phyloP scores from a whole-genome alignment of 2,113 vertebrate genomes.

The Prolemur simus region DNA sequence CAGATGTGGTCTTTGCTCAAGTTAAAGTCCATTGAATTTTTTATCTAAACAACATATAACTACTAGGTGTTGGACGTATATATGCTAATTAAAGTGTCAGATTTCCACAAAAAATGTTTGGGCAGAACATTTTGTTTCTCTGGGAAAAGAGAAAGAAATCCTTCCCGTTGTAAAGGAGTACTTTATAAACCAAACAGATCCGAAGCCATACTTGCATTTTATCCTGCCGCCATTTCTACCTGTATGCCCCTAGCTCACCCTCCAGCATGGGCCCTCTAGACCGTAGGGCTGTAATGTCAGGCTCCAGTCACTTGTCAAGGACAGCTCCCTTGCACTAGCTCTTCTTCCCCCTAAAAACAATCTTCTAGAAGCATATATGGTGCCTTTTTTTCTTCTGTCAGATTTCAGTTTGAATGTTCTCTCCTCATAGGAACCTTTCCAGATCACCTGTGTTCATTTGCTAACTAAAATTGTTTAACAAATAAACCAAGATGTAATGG shows the following conservation, averaged over 20 bases:
- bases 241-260: not conserved
- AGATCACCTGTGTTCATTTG: not conserved
- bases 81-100: not conserved
- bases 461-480: not conserved
- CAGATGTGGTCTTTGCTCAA: not conserved
- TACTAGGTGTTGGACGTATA: not conserved
- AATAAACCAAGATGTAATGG: not conserved
- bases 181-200: not conserved
- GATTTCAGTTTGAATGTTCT: not conserved
- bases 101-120: not conserved
- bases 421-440: not conserved
- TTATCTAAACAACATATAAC: not conserved
- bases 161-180: not conserved
- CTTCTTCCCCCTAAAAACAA: not conserved
- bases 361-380: not conserved
- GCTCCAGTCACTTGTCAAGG: not conserved
- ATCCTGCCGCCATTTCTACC: not conserved
- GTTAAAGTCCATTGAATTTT: not conserved
- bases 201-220: not conserved
- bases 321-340: not conserved
- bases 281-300: fast-evolving
- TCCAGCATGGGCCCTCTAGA: not conserved
- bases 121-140: not conserved
- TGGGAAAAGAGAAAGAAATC: not conserved
- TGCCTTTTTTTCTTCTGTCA: not conserved